A percentile compares a stretch with the other conserved stretches of the same genome.
Evolutionary conservation across 2,113 vertebrate genomes (phyloP).

Genomic region (Dicaeum eximium): DNA sequence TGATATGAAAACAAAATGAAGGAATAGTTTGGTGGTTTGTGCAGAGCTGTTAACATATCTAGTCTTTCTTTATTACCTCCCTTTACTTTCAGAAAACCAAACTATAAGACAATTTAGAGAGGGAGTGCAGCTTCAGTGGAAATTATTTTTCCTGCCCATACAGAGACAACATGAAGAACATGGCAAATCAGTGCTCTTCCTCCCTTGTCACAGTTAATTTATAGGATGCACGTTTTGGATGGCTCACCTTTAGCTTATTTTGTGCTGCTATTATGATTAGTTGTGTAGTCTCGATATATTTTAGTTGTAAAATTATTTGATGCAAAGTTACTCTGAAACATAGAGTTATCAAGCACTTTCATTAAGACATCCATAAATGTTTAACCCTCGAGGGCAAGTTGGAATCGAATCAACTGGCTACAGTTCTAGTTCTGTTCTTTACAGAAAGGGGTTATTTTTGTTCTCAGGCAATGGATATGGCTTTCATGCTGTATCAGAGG

Average conservation of each 20-base stretch:
- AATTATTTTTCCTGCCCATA: neutral
- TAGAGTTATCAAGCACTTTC: neutral
- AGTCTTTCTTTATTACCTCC: neutral
- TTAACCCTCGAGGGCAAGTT: neutral
- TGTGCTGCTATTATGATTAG: neutral
- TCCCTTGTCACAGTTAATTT: neutral
- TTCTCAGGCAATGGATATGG: neutral
- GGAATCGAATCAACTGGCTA: neutral
- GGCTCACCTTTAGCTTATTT: neutral
- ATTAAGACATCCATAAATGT: neutral
- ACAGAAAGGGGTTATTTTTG: neutral
- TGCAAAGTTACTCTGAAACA: neutral
- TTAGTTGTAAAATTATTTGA: neutral
- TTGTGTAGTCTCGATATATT: neutral
- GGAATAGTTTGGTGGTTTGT: neutral
- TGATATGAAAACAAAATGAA: neutral
- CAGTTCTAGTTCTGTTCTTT: neutral
- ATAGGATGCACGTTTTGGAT: fast-evolving
- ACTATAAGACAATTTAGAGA: neutral
- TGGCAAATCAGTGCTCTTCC: neutral
- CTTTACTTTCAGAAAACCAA: neutral
- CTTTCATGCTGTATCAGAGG: neutral
- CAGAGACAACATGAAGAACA: neutral
- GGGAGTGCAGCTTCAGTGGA: neutral
- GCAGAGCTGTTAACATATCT: neutral